phyloP scores from a whole-genome alignment of 1,140 invertebrate genomes.

The Trichonephila clavata region DNA sequence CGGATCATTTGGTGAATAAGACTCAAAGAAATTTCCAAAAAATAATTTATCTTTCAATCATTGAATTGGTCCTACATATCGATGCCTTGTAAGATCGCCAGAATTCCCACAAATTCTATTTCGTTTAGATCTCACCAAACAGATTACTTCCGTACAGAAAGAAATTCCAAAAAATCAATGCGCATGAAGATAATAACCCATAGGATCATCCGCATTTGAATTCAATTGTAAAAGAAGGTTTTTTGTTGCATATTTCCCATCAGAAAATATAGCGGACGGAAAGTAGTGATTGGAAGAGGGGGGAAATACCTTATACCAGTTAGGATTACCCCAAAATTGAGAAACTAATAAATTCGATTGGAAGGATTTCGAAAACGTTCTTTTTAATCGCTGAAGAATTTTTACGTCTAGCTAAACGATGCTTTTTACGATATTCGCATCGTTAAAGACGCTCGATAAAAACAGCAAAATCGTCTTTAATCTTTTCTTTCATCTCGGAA shows the following conservation, averaged over 20 bases:
- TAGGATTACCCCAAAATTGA: constrained; percentile 40
- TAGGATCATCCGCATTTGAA: background rate
- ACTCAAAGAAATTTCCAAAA: too few species aligned
- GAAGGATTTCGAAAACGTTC: background rate
- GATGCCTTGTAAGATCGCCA: background rate
- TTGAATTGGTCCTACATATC: background rate
- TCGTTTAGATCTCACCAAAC: background rate
- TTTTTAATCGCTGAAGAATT: constrained; percentile 32
- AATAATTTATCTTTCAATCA: background rate
- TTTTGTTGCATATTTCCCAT: constrained; percentile 10
- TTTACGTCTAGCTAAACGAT: background rate
- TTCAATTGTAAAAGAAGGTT: background rate
- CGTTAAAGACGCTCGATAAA: constrained; percentile 45
- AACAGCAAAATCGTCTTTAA: constrained; percentile 31
- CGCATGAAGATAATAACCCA: background rate
- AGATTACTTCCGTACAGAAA: background rate
- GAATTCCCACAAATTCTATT: background rate
- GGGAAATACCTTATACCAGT: background rate
- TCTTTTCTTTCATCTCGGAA: constrained; percentile 30
- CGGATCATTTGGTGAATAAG: too few species aligned
- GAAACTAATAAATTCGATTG: constrained; percentile 40
- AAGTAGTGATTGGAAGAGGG: background rate
- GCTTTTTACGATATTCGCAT: constrained; percentile 42
- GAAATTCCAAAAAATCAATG: background rate
- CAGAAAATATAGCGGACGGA: background rate